phyloP scores from a whole-genome alignment of 2,113 vertebrate genomes.

The Heteronetta atricapilla region DNA sequence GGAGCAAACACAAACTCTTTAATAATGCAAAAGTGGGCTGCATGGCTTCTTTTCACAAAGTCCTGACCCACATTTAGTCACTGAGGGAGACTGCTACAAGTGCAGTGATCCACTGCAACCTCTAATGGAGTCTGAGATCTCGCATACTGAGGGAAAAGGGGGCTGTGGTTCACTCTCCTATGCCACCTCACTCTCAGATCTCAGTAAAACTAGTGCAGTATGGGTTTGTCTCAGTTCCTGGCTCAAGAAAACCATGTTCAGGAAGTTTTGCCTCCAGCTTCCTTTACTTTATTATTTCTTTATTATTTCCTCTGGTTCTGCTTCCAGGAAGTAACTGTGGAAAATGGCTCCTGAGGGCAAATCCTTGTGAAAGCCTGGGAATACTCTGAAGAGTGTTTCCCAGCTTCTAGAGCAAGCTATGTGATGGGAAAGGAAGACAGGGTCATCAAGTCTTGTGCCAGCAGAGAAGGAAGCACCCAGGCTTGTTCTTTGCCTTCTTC shows the following conservation, averaged over 20 bases:
- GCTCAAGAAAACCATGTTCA: not conserved
- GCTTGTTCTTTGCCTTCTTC: not conserved
- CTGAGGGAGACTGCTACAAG: not conserved
- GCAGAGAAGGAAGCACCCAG: not conserved
- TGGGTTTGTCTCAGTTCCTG: not conserved
- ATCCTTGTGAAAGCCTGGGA: not conserved
- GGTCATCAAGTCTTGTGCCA: not conserved
- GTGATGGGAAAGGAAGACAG: not conserved
- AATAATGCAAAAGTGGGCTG: not conserved
- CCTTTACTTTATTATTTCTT: not conserved
- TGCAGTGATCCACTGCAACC: not conserved
- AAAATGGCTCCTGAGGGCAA: not conserved
- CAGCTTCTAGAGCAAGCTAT: not conserved
- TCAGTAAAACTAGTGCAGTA: not conserved
- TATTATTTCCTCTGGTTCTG: not conserved
- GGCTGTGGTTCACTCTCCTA: not conserved
- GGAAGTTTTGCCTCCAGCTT: not conserved
- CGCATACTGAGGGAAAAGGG: not conserved
- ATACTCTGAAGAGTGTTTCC: not conserved
- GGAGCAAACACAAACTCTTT: not conserved
- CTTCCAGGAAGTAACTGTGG: not conserved
- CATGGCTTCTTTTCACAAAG: not conserved
- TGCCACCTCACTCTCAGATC: not conserved
- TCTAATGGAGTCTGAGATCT: not conserved
- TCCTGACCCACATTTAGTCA: not conserved